phyloP scores from a whole-genome alignment of 2,113 vertebrate genomes.

The Dolichallabes microphthalmus region DNA sequence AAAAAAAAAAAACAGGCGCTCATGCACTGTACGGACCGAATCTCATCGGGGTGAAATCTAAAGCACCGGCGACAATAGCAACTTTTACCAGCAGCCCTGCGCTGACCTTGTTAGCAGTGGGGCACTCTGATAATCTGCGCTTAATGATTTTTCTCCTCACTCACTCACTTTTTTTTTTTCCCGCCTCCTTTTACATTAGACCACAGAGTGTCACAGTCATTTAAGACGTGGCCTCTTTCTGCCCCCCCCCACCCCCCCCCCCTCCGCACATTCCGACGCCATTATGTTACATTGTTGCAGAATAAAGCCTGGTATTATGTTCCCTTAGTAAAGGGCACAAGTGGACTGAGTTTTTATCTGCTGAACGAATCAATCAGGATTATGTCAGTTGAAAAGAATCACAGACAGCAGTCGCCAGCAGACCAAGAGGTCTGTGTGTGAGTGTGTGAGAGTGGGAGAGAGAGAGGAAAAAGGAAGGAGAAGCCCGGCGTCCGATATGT shows the following conservation, averaged over 20 bases:
- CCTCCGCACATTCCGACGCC: conserved; percentile 90
- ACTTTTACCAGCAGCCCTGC: conserved; percentile 69
- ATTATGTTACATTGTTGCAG: conserved; percentile 99
- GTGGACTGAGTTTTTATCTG: conserved; percentile 99
- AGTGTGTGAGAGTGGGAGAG: conserved; percentile 56
- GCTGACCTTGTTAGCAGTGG: conserved; percentile 81
- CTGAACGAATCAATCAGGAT: conserved; percentile 99
- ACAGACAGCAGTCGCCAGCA: conserved; percentile 86
- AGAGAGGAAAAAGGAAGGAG: conserved; percentile 26
- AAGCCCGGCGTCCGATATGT: conserved; percentile 1
- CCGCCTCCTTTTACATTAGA: conserved; percentile 76
- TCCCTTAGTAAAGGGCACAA: conserved; percentile 98
- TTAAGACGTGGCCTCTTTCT: conserved; percentile 88
- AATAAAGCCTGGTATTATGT: conserved; percentile 99
- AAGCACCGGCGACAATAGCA: conserved; percentile 50
- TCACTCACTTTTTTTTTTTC: conserved; percentile 39
- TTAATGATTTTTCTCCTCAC: conserved; percentile 79
- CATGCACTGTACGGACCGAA: conserved; percentile 25
- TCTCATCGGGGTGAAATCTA: conserved; percentile 44
- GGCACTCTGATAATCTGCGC: conserved; percentile 81
- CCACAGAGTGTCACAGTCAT: conserved; percentile 87
- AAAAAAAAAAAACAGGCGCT: not conserved
- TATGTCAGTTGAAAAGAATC: conserved; percentile 99
- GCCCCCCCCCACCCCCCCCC: conserved; percentile 38
- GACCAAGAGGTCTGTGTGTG: conserved; percentile 77